Evolutionary conservation across 2,113 vertebrate genomes (phyloP), one percentile per base, ranked within the genome.

Genomic region (Rhinopomastus cyanomelas): DNA sequence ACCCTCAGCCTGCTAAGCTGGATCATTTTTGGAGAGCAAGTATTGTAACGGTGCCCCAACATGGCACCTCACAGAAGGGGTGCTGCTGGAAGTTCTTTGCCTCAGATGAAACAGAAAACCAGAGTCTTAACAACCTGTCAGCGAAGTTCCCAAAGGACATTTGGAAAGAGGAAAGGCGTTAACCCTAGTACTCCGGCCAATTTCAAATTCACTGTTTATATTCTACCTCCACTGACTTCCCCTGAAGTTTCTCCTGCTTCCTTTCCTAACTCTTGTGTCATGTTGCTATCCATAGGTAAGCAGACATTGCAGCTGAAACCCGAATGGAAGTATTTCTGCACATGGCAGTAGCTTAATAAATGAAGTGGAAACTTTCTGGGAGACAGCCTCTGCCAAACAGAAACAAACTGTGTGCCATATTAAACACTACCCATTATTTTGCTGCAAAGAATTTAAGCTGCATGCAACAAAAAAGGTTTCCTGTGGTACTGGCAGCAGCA

Each of bases 161-260:
- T 46, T 83, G 19, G 83, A 68, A 92, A 95, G 78, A 89, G 69
- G 79, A 96, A 93, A 89, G 72, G 87, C n/a, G 27, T 91, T 88
- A 76, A 74, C 73, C 12, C 11, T 27, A 57, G 27, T 64, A 85
- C 55, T 86, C 44, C 3, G 10, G 78, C 78, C 87, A 89, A 59
- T 74, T 90, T 86, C 46, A 75, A 84, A 84, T 34, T 82, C 55
- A 62, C 49, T 93, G 83, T 77, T 92, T 94, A 85, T 66, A 55
- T 72, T 92, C 78, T 71, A 66, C 37, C 81, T 87, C 23, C 74
- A 55, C 36, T 87, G 21, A 78, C 83, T 93, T 93, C 75, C 81
- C 57, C 36, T 87, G n/a, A 65, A 92, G 42, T 80, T 86, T 91
- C 65, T 87, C 49, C 52, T 71, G 57, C 26, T 91, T 93, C 87